Evolutionary conservation across 30 jellyfish, hydroid and myxozoan species (phyloP), one percentile per base, ranked within the genome.

Genomic region (Hydractinia echinata): DNA sequence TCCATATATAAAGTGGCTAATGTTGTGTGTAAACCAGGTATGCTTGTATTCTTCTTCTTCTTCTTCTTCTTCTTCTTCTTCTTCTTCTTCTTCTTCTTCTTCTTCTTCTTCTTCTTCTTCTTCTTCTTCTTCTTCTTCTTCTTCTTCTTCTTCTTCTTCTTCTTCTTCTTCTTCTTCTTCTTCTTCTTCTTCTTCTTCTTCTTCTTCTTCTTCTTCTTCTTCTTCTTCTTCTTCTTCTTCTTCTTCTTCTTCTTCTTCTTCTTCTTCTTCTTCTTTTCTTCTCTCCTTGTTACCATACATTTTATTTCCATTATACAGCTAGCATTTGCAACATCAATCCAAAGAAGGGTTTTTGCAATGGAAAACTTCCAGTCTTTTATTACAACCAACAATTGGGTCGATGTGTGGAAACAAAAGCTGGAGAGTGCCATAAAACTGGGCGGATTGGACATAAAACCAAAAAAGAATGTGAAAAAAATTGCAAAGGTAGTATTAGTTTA

Each of bases 371-470:
- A 8, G 83, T 78, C 18, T 77, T 51, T 83, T 84, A 77, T 50
- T 84, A 51, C 67, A 53, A 84, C 86, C 69, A 71, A 15, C 53
- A 62, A 48, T 61, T 10, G 50, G 18, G 39, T 21, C 7, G 54
- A 18, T 84, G 94, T 60, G 54, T 61, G 61, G 16, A 50, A 52
- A 62, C 52, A 18, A 70, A 15, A n/a, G 94, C 61, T 53, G 94
- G 94, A 6, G 94, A 87, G 18, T 84, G 94, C 50, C 94, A 84
- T 67, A 52, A 51, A 16, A 84, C 87, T 78, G 94, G 87, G 13
- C 77, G 94, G 94, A 68, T 76, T 84, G 94, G 94, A 5, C 77
- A 76, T 58, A 61, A 55, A 49, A 50, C 79, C 0, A 13, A 50
- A 48, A 73, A 84, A 53, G 60, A 61, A 50, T 84, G 94, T 54